Base-by-base conservation (phyloP, 2,888 invertebrate genomes). In the Stenodera caucasica region DNA sequence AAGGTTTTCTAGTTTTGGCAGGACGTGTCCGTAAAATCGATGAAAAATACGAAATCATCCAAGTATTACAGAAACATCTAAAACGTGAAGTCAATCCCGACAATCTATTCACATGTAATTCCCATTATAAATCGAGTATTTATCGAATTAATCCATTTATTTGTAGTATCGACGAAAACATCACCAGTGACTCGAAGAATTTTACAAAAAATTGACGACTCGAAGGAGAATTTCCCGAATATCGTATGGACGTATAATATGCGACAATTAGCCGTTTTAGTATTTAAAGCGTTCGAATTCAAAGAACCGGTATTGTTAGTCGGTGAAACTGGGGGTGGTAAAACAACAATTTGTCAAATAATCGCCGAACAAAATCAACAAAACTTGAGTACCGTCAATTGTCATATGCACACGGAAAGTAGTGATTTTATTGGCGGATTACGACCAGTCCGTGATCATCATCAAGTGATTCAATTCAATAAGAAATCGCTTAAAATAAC, bases 391-490 rank as follows among this genome's bases (percentile, higher is more conserved):
- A 88, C 92, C 37, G 88, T 98, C 1, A 99, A 98, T 81, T 99
- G 99, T 81, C 99, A 99, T 75, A 94, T 98, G 91, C 95, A 99
- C 75, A 96, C 98, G 0, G 99, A 99, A 81, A 95, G 97, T 68
- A 91, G 98, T 0, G 99, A 99, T 80, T 98, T 99, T 77, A 83
- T 99, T 15, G 99, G 99, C 40, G 95, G 97, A 15, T 82, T 99
- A 8, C 83, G 99, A 67, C 99, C 99, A 0, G 92, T 94, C 7
- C 81, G 96, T 58, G 78, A 80, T 58, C 84, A 85, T 64, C 84
- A 3, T 74, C 76, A 61, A 75, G 72, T 66, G 1, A 6, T 29
- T 23, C 33, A 11, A 21, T n/a, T 0, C 8, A 1, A 8, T 2
- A 12, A 8, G 12, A 18, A 54, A 15, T 54, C n/a, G 1, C 4